Percentiles rank a stretch among this genome's conserved stretches.
phyloP scores from a whole-genome alignment of 2,113 vertebrate species.

The Trochalopteron elliotii region DNA sequence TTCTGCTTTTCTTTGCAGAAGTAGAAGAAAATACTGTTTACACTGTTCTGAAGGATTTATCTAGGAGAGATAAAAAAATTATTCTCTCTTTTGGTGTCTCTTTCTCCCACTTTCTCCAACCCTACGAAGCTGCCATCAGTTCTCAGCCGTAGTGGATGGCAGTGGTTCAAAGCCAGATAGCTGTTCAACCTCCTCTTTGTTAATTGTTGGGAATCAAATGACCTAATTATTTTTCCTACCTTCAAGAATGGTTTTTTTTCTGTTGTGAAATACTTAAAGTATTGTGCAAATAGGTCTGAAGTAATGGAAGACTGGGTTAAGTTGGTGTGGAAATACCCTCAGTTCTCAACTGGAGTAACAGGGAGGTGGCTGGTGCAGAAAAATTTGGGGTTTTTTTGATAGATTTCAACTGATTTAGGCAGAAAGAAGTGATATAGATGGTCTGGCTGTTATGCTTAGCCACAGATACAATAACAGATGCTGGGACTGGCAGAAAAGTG shows the following conservation, averaged over 20 bases:
- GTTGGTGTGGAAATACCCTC: neutral
- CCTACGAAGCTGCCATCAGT: neutral
- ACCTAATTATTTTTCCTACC: neutral
- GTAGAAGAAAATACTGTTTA: neutral
- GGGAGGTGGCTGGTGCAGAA: neutral
- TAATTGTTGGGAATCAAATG: neutral
- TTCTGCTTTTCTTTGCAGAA: neutral
- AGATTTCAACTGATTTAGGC: neutral
- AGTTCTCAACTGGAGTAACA: neutral
- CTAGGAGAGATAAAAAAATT: neutral
- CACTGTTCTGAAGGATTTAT: neutral
- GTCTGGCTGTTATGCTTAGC: neutral
- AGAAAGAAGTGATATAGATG: neutral
- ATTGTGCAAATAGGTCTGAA: neutral
- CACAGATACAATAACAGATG: neutral
- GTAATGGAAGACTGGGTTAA: neutral
- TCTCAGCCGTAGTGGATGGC: neutral
- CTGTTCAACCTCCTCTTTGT: neutral
- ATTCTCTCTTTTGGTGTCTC: neutral
- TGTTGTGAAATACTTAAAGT: neutral
- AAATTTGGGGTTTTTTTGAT: neutral
- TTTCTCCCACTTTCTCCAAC: neutral
- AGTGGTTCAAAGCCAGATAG: neutral
- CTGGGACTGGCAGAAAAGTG: neutral
- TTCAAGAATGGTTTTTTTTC: neutral